Conservation (phyloP, 2,888 invertebrate genomes). For the Brachynemurus nebulosus region DNA sequence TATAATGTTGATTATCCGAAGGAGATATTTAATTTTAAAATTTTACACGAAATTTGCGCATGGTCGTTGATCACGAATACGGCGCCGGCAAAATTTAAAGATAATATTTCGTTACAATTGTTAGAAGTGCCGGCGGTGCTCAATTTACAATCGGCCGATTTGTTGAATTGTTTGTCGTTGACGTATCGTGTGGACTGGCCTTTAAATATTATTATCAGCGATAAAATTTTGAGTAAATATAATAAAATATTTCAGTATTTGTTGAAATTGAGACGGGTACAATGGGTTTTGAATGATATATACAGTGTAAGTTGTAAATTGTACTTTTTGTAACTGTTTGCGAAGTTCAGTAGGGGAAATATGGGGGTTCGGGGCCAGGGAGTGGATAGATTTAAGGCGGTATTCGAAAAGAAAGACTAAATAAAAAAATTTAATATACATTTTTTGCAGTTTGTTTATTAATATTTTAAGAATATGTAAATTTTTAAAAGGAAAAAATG, state of each 20-base stretch:
- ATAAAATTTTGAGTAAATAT: conserved; percentile 53
- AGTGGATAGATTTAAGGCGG: too few relatives aligned
- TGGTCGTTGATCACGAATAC: conserved; percentile 54
- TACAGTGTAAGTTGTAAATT: conserved; percentile 37
- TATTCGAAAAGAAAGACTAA: too few relatives aligned
- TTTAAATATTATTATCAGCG: conserved; percentile 59
- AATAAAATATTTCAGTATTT: conserved; percentile 62
- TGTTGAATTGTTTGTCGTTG: conserved; percentile 50
- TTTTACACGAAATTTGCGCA: conserved; percentile 52
- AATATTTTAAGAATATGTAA: too few relatives aligned
- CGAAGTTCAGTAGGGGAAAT: too few relatives aligned
- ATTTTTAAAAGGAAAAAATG: too few relatives aligned
- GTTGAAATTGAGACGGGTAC: conserved; percentile 59
- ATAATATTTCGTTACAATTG: conserved; percentile 48
- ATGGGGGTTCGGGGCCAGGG: too few relatives aligned
- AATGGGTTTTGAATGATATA: conserved; percentile 58
- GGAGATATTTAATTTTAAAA: conserved; percentile 53
- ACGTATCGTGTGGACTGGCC: conserved; percentile 65
- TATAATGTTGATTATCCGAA: conserved; percentile 48
- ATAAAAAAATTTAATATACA: too few relatives aligned
- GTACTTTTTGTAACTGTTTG: background rate
- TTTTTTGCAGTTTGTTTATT: too few relatives aligned
- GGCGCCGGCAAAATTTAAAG: conserved; percentile 44
- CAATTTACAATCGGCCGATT: conserved; percentile 49
- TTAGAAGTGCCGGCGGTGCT: conserved; percentile 45